A percentile compares a stretch with the other conserved stretches of the same genome.
Conservation (phyloP, 2,797 vertebrate genomes). For the Siniperca undulata region DNA sequence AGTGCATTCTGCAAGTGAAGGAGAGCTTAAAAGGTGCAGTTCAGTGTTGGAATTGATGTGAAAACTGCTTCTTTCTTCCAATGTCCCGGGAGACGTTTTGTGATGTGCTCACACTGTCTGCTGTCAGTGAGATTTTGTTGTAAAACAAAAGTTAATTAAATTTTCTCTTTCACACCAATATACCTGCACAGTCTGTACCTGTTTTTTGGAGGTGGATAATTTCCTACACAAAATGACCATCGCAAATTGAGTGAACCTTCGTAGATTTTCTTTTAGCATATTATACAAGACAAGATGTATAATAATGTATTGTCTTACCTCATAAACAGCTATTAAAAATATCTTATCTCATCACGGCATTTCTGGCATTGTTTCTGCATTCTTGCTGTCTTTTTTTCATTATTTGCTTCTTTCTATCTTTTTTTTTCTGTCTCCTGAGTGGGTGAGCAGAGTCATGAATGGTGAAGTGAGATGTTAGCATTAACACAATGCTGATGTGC, state of each 20-base stretch:
- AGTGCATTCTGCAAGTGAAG: conserved; percentile 23
- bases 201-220: conserved; percentile 9
- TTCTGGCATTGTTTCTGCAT: background rate
- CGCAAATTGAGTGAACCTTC: background rate
- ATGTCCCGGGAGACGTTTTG: conserved; percentile 31
- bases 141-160: conserved; percentile 32
- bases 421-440: conserved; percentile 23
- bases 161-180: conserved; percentile 13
- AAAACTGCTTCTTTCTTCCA: conserved; percentile 34
- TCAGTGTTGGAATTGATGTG: conserved; percentile 28
- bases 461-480: conserved; percentile 48
- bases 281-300: background rate
- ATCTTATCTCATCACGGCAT: background rate
- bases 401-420: background rate
- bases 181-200: conserved; percentile 1
- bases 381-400: background rate
- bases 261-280: background rate
- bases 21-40: conserved; percentile 28
- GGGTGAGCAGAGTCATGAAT: conserved; percentile 39
- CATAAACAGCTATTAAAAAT: background rate
- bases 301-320: background rate
- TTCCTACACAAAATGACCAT: background rate
- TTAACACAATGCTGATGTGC: conserved; percentile 60
- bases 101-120: conserved; percentile 31
- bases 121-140: conserved; percentile 29